Evolutionary conservation across 2,797 vertebrate species (phyloP).

Genomic region (Sternarchorhynchus goeldii): DNA sequence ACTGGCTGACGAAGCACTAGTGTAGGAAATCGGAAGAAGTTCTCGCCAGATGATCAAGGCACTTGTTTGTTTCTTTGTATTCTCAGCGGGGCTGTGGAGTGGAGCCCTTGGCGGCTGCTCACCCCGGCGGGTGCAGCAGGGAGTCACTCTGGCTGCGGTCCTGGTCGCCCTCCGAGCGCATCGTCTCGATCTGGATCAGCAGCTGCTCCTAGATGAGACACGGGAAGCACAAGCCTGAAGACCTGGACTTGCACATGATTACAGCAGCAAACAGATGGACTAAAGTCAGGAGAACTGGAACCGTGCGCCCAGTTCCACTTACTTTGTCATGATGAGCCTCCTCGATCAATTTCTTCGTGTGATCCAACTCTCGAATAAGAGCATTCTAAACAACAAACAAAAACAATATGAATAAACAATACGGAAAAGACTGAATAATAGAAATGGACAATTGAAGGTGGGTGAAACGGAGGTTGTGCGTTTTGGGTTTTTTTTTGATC

Average conservation of each 20-base stretch:
- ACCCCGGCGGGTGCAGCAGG: conserved; percentile 89
- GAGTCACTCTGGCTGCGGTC: conserved; percentile 83
- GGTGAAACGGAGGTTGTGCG: no score
- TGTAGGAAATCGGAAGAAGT: no score
- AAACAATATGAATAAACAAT: not conserved
- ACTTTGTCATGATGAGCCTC: conserved; percentile 98
- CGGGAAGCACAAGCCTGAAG: not conserved
- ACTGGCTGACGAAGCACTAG: no score
- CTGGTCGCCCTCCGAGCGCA: conserved; percentile 88
- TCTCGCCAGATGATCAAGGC: no score
- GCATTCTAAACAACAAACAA: conserved; percentile 76
- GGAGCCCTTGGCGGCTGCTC: conserved; percentile 10
- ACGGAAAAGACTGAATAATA: not conserved
- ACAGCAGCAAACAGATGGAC: not conserved
- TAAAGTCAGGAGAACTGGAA: no score
- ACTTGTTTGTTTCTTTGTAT: no score
- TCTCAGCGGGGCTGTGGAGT: no score
- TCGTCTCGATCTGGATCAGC: conserved; percentile 86
- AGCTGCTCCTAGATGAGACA: conserved; percentile 84
- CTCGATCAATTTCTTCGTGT: conserved; percentile 90
- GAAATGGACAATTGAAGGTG: no score
- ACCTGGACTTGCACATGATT: not conserved
- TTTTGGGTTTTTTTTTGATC: no score
- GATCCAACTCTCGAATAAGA: conserved; percentile 90
- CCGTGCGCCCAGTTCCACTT: conserved; percentile 13